Evolutionary conservation across 2,888 invertebrate species (phyloP), one percentile per base, ranked within the genome.

Genomic region (Therioaphis trifolii): DNA sequence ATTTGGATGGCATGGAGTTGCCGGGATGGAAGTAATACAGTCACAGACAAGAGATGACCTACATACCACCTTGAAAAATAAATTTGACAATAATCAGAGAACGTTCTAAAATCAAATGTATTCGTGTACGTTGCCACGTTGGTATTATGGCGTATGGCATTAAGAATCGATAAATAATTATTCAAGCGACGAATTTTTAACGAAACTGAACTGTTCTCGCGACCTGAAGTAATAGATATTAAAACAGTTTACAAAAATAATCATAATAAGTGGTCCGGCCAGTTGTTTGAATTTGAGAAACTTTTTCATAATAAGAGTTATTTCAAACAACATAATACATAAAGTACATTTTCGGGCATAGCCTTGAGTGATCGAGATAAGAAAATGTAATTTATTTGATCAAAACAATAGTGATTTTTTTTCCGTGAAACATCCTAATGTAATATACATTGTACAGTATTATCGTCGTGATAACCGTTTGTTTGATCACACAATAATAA

Each of bases 401-500:
- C 63, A 63, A 76, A 76, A 76, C 76, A 76, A 29, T 63, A 27
- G 63, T 27, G 15, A 29, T 49, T 46, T 76, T 76, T 15, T 43
- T 27, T 21, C 7, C 61, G 58, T 61, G 61, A 43, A 77, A 35
- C 66, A 11, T 49, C 27, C 77, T 21, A 66, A 49, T n/a, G 29
- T 15, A 35, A 49, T 14, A 77, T 21, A 21, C 21, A 61, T 76
- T 61, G 61, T 61, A 76, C 18, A 14, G 18, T 27, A 14, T 29
- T 14, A 72, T 21, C 52, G 14, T 21, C 52, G 72, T 9, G 72
- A 72, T 72, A 72, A 52, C 72, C 55, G 55, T 55, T n/a, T 9
- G 21, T n/a, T 58, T 21, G 55, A 24, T 21, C 21, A 11, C 58
- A 21, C 58, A 58, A 14, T 46, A 46, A 46, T 21, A 58, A 58